Evolutionary conservation across 2,113 vertebrate genomes (phyloP), one percentile per base, ranked within the genome.

Genomic region (Sminthopsis crassicaudata): DNA sequence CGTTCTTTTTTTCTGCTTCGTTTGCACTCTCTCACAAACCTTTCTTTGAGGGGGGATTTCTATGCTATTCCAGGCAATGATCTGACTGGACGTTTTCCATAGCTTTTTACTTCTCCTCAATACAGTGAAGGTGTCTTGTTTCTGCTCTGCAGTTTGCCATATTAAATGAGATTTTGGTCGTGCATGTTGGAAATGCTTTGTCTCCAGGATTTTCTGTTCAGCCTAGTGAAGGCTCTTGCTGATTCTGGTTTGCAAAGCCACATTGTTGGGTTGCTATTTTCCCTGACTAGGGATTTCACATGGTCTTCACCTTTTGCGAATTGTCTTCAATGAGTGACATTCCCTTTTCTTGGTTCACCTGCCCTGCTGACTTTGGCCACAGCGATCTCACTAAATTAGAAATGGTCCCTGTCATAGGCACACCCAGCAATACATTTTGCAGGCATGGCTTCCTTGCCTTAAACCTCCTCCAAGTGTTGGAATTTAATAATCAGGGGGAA

Each of bases 231-330:
- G 84, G 89, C 91, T 94, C 92, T 94, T 54, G 24, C 53, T 91
- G 90, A 96, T 92, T 94, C 94, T 93, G 89, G 89, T 96, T 91
- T 95, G 91, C 9, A 54, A 92, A 94, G 91, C n/a, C 27, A 60
- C 50, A 46, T 90, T 91, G 46, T 67, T 90, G 67, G 67, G 36
- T 90, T 52, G 25, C 46, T 36, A 84, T 89, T 91, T 53, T 16
- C 11, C 92, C 90, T 93, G 67, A 91, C 10, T 96, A 53, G 94
- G 57, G 16, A 92, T 96, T 95, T 92, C 94, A 96, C 8, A 30
- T 36, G 3, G 12, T 92, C 50, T 96, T 89, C 96, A 60, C 0
- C 92, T 98, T 96, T 96, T 96, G 94, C 55, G 95, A 92, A 89
- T 57, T 96, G 96, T 94, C 94, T 92, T 19, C 90, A 51, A 96